Evolutionary conservation across 2,797 vertebrate species (phyloP).

Genomic region (Cryptoblepharus egeriae): DNA sequence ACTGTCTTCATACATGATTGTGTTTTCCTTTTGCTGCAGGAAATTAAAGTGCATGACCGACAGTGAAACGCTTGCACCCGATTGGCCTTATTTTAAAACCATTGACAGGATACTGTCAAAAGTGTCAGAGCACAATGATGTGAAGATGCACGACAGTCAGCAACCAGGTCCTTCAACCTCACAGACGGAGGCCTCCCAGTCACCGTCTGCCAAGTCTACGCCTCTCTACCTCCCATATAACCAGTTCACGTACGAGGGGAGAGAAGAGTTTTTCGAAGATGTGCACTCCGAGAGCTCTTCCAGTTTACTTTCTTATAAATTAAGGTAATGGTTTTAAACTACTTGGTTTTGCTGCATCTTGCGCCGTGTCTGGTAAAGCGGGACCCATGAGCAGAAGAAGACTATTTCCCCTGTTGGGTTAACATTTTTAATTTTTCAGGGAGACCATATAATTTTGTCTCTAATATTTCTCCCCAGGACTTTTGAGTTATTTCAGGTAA

Average conservation of each 20-base stretch:
- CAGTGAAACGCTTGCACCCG: constrained; percentile 84
- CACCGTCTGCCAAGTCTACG: constrained; percentile 84
- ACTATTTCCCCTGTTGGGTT: no score
- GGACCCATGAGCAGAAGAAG: no score
- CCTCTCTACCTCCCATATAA: constrained; percentile 92
- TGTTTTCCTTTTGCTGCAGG: constrained; percentile 81
- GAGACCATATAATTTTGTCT: no score
- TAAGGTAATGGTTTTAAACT: constrained; percentile 76
- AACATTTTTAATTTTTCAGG: no score
- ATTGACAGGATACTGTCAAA: constrained; percentile 96
- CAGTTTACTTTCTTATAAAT: constrained; percentile 85
- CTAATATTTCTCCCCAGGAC: no score
- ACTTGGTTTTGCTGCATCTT: constrained; percentile 20
- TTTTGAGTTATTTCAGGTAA: no score
- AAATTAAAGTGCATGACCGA: constrained; percentile 90
- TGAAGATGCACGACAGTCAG: constrained; percentile 84
- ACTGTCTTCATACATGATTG: constrained; percentile 58
- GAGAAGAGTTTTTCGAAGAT: constrained; percentile 89
- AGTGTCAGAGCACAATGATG: constrained; percentile 86
- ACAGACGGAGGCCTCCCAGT: constrained; percentile 85
- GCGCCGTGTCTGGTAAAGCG: background rate
- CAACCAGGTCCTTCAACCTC: constrained; percentile 88
- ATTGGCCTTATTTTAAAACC: constrained; percentile 96
- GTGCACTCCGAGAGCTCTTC: constrained; percentile 89
- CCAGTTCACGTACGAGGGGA: constrained; percentile 90